Conservation (phyloP, 1,140 invertebrate genomes). For the Euwallacea fornicatus region DNA sequence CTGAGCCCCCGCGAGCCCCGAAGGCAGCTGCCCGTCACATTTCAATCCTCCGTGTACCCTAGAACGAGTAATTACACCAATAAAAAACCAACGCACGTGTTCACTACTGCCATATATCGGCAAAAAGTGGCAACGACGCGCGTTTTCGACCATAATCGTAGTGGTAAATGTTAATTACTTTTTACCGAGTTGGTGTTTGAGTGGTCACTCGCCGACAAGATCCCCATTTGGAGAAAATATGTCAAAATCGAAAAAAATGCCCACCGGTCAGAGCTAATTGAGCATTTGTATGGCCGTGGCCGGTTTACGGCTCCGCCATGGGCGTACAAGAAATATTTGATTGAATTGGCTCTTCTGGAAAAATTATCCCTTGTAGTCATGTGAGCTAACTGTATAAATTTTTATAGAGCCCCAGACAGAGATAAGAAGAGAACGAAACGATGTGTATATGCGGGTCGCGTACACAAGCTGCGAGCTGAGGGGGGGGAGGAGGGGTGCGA, state of each 20-base stretch:
- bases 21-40: background rate
- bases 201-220: slow-evolving; percentile 16
- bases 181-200: slow-evolving; percentile 28
- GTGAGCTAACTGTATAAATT: slow-evolving; percentile 20
- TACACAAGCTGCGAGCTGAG: slow-evolving; percentile 42
- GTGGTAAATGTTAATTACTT: slow-evolving; percentile 29
- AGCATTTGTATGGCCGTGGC: slow-evolving; percentile 51
- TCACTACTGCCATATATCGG: background rate
- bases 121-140: slow-evolving; percentile 16
- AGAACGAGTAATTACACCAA: background rate
- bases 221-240: slow-evolving; percentile 34
- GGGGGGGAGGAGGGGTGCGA: slow-evolving; percentile 48
- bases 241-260: slow-evolving; percentile 37
- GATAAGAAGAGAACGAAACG: slow-evolving; percentile 48
- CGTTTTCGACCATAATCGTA: slow-evolving; percentile 21
- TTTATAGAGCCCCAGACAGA: slow-evolving; percentile 42
- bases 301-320: slow-evolving; percentile 32
- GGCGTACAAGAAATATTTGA: background rate
- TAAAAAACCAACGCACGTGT: slow-evolving; percentile 20
- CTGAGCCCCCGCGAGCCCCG: too few relatives aligned
- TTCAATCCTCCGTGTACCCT: background rate
- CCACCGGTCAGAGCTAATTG: slow-evolving; percentile 43
- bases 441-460: slow-evolving; percentile 52
- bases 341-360: background rate
- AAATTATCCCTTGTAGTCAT: slow-evolving; percentile 16